A percentile compares a stretch with the other conserved stretches of the same genome.
Evolutionary conservation across 1,140 invertebrate genomes (phyloP).

Genomic region (Conopomorpha cramerella): DNA sequence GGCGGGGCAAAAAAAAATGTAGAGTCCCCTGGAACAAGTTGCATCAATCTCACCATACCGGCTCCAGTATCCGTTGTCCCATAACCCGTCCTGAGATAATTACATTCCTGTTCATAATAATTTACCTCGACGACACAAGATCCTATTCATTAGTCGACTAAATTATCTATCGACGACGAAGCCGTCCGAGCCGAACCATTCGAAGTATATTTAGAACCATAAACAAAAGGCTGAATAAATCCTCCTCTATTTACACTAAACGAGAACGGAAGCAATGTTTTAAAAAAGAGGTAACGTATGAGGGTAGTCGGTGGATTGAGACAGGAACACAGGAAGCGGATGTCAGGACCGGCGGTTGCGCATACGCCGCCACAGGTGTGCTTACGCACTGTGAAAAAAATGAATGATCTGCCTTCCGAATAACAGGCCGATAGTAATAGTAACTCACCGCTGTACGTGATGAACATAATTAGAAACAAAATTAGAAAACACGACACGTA

Average conservation of each 20-base stretch:
- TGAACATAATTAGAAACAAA: too few relatives aligned
- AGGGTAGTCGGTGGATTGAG: slow-evolving; percentile 5
- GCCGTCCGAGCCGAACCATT: background rate
- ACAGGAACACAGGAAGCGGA: slow-evolving; percentile 43
- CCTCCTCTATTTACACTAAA: background rate
- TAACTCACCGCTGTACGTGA: too few relatives aligned
- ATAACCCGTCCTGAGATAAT: background rate
- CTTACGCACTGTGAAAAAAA: slow-evolving; percentile 3
- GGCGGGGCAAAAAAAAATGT: slow-evolving; percentile 27
- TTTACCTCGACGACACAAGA: too few relatives aligned
- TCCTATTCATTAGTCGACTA: too few relatives aligned
- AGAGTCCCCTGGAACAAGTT: slow-evolving; percentile 17
- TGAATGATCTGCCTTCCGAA: too few relatives aligned
- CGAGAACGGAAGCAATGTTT: background rate
- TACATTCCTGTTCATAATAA: too few relatives aligned
- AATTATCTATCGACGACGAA: background rate
- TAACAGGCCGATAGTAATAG: too few relatives aligned
- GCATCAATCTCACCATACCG: slow-evolving; percentile 11
- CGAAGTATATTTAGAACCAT: background rate
- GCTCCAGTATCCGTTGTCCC: slow-evolving; percentile 11
- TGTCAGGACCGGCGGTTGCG: slow-evolving; percentile 21
- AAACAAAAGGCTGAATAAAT: background rate
- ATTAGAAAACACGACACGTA: too few relatives aligned
- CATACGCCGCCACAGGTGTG: slow-evolving; percentile 25
- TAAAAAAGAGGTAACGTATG: slow-evolving; percentile 8